These are phyloP conservation scores for Setophaga kirtlandii DNA, from an alignment of 2,113 vertebrate species.

Conservation along the genomic window DNA sequence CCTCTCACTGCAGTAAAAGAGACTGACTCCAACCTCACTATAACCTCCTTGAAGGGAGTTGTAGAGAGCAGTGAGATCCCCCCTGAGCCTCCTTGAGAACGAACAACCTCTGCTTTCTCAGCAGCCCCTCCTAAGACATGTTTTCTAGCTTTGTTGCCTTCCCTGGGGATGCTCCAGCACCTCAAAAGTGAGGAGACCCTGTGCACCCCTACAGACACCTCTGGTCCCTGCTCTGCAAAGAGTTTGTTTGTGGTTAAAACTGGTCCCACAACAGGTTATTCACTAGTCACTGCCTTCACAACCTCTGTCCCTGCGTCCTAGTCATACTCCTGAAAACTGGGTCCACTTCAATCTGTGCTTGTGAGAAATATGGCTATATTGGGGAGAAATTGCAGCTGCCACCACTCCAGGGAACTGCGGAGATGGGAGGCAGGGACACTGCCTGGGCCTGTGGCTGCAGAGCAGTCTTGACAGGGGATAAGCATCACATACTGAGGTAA, in stretches of 20 bases:
- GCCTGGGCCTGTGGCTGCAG: neutral
- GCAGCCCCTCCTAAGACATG: fast-evolving
- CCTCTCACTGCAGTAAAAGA: neutral
- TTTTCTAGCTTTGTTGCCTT: neutral
- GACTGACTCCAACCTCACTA: neutral
- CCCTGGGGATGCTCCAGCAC: neutral
- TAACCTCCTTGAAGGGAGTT: neutral
- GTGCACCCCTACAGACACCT: fast-evolving
- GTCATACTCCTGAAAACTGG: neutral
- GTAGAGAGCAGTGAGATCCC: neutral
- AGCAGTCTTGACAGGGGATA: neutral
- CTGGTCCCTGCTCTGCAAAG: neutral
- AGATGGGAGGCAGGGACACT: neutral
- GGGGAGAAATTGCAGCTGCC: neutral
- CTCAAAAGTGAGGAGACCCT: neutral
- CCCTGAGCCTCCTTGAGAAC: neutral
- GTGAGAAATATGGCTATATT: neutral
- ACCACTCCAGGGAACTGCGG: fast-evolving
- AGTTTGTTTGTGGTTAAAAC: neutral
- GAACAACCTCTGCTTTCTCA: neutral
- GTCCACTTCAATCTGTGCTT: neutral
- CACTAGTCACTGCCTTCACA: neutral
- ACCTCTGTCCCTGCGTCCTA: neutral
- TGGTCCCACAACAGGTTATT: neutral
- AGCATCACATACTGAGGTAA: neutral